These are phyloP conservation scores for Cosmopolites sordidus DNA, from an alignment of 2,888 invertebrate genomes.

Conservation along the genomic window DNA sequence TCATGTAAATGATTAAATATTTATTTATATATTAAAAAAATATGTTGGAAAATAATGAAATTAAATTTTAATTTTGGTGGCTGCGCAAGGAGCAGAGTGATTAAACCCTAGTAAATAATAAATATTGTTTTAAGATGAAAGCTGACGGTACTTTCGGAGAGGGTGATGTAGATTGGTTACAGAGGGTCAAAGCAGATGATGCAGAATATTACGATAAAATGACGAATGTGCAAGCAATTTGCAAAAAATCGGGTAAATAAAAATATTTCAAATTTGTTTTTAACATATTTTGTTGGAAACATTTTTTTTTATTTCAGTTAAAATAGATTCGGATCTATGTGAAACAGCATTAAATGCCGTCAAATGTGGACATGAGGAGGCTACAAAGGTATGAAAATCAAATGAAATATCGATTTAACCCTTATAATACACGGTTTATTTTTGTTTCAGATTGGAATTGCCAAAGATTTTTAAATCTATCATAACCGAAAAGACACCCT, in stretches of 20 bases:
- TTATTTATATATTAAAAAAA: too few species aligned
- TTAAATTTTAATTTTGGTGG: neutral
- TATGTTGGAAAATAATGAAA: too few species aligned
- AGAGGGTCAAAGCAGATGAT: slow-evolving; percentile 30
- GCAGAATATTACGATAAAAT: slow-evolving; percentile 28
- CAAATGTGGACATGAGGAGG: slow-evolving; percentile 32
- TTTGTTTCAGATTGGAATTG: too few species aligned
- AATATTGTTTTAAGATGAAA: slow-evolving; percentile 27
- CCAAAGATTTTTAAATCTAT: too few species aligned
- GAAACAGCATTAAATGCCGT: slow-evolving; percentile 30
- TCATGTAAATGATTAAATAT: too few species aligned
- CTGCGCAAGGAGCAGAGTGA: neutral
- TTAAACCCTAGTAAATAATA: neutral
- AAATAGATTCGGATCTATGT: slow-evolving; percentile 32
- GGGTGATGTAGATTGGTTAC: slow-evolving; percentile 24
- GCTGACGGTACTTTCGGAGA: slow-evolving; percentile 26
- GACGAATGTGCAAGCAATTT: slow-evolving; percentile 20
- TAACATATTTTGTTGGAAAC: neutral
- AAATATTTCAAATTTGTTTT: neutral
- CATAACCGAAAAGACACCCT: too few species aligned
- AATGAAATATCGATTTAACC: neutral
- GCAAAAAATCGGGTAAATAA: slow-evolving; percentile 17
- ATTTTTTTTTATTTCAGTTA: slow-evolving; percentile 27
- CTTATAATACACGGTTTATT: too few species aligned
- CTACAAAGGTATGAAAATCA: slow-evolving; percentile 31